Conservation (phyloP, 2,888 invertebrate genomes). For the Chloroclysta siterata region DNA sequence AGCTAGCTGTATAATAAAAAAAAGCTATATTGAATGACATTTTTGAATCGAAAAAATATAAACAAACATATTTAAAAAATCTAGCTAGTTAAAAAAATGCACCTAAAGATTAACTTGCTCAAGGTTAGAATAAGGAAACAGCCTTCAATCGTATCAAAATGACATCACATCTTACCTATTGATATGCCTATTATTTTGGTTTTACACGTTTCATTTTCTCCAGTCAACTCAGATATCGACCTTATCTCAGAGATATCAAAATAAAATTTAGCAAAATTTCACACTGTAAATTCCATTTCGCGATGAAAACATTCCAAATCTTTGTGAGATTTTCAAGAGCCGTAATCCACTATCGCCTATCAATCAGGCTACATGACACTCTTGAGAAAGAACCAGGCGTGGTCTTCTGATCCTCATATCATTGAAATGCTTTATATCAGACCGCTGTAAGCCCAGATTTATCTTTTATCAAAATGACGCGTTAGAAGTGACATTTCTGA, state of each 20-base stretch:
- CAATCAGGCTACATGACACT: slow-evolving; percentile 26
- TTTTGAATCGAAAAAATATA: neutral
- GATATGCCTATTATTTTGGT: neutral
- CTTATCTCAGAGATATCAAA: neutral
- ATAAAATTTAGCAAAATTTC: neutral
- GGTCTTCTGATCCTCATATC: slow-evolving; percentile 55
- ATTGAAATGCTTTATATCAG: slow-evolving; percentile 55
- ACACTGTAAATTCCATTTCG: slow-evolving; percentile 5
- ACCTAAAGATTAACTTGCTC: neutral
- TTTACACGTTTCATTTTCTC: neutral
- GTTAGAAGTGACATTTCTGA: slow-evolving; percentile 54
- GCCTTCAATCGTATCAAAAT: neutral
- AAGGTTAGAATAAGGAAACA: neutral
- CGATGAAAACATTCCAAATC: slow-evolving; percentile 3
- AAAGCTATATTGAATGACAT: too few species aligned
- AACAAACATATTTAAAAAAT: neutral
- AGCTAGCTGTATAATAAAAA: too few species aligned
- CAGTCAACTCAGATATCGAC: neutral
- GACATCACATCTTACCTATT: neutral
- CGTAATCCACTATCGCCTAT: slow-evolving; percentile 12
- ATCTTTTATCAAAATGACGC: slow-evolving; percentile 59
- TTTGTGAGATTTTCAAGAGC: slow-evolving; percentile 10
- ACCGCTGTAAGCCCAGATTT: slow-evolving; percentile 70
- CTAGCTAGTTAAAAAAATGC: too few species aligned
- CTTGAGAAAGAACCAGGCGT: slow-evolving; percentile 40